Conservation (phyloP, 1,140 invertebrate species). For the Belonocnema kinseyi region DNA sequence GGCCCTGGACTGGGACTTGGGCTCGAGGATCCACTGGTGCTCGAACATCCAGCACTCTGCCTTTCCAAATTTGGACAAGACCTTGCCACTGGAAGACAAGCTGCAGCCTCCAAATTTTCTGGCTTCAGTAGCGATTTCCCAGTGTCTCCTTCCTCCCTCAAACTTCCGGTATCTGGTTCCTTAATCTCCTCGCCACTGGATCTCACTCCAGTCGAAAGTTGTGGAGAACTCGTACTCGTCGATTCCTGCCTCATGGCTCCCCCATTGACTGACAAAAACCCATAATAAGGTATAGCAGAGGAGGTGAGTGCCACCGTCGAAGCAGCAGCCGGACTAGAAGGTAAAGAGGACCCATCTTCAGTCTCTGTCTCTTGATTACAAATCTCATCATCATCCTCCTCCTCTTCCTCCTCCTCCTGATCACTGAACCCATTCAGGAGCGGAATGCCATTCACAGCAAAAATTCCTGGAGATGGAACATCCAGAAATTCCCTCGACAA, state of each 20-base stretch:
- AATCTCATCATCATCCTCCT: conserved; percentile 49
- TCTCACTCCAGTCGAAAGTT: conserved; percentile 60
- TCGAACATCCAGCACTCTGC: conserved; percentile 66
- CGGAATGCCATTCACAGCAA: conserved; percentile 56
- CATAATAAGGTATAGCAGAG: conserved; percentile 62
- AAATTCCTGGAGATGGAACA: conserved; percentile 44
- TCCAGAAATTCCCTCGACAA: not conserved
- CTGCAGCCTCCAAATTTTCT: conserved; percentile 66
- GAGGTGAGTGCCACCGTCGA: conserved; percentile 53
- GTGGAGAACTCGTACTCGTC: conserved; percentile 71
- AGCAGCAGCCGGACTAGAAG: conserved; percentile 65
- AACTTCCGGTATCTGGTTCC: conserved; percentile 45
- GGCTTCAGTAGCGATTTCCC: conserved; percentile 70
- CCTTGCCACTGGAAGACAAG: conserved; percentile 75
- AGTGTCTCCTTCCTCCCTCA: conserved; percentile 51
- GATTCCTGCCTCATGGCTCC: conserved; percentile 69
- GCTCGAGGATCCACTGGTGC: conserved; percentile 66
- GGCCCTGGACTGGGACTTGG: conserved; percentile 74
- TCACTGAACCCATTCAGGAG: conserved; percentile 65
- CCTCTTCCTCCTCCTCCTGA: conserved; percentile 54
- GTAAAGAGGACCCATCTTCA: conserved; percentile 67
- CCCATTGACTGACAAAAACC: conserved; percentile 69
- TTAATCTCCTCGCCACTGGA: conserved; percentile 49
- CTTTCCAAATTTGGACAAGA: conserved; percentile 72
- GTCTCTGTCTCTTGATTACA: conserved; percentile 63